These are phyloP conservation scores for Gastrophysa polygoni DNA, from an alignment of 2,888 invertebrate species.

Conservation along the genomic window DNA sequence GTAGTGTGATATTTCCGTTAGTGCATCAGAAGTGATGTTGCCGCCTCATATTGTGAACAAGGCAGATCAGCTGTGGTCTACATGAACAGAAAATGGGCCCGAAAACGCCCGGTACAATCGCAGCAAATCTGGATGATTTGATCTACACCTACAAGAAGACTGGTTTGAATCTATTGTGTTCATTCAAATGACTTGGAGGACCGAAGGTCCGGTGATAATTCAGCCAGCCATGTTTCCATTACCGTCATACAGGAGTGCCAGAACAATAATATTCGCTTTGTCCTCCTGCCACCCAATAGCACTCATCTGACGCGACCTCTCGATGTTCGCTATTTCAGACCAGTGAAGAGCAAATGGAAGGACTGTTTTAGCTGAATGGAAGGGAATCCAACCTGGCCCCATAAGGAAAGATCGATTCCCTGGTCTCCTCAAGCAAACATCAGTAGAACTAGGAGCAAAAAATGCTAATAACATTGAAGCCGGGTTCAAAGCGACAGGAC, in stretches of 20 bases:
- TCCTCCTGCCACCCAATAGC: not conserved
- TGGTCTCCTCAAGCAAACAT: not conserved
- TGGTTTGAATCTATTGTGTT: conserved; percentile 3
- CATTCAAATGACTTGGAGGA: conserved; percentile 6
- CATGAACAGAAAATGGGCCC: conserved; percentile 6
- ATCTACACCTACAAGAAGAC: conserved; percentile 5
- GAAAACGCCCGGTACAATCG: not conserved
- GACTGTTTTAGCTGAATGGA: not conserved
- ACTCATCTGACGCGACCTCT: conserved; percentile 1
- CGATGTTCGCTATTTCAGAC: conserved; percentile 2
- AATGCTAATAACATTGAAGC: conserved; percentile 17
- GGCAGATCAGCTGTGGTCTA: conserved; percentile 14
- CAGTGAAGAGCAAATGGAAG: not conserved
- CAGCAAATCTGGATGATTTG: conserved; percentile 7
- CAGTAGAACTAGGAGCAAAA: not conserved
- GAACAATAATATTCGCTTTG: not conserved
- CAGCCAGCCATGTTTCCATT: not conserved
- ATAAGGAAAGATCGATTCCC: not conserved
- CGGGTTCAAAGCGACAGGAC: conserved; percentile 15
- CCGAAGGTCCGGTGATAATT: not conserved
- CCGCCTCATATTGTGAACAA: conserved; percentile 6
- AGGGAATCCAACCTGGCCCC: not conserved
- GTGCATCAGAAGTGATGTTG: conserved; percentile 9
- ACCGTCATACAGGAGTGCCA: not conserved
- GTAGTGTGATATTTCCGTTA: no score